phyloP scores from a whole-genome alignment of 2,113 vertebrate species.

The Syngnathoides biaculeatus region DNA sequence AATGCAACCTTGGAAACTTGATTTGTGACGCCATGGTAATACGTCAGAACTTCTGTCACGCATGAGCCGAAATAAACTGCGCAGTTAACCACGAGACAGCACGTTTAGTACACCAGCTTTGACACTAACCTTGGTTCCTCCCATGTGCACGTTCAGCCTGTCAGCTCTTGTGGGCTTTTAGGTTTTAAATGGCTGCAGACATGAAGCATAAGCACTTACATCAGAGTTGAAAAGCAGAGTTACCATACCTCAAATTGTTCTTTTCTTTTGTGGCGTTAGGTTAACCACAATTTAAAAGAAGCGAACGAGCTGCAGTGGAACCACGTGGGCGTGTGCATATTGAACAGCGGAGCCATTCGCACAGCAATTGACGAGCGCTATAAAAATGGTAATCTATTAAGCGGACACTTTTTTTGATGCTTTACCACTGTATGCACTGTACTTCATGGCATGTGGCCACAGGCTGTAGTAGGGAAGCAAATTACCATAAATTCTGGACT shows the following conservation, averaged over 20 bases:
- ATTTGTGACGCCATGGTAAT: constrained; percentile 91
- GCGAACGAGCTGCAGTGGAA: constrained; percentile 79
- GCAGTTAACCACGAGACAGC: not conserved
- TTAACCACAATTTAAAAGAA: constrained; percentile 78
- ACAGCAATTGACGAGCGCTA: constrained; percentile 77
- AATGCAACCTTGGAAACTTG: constrained; percentile 91
- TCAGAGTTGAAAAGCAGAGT: not conserved
- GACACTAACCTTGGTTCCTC: not conserved
- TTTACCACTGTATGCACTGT: not conserved
- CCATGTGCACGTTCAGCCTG: not conserved
- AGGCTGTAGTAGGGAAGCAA: no score
- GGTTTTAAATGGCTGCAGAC: not conserved
- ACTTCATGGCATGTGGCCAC: not conserved
- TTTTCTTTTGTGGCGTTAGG: constrained; percentile 58
- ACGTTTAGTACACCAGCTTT: not conserved
- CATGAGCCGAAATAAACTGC: not conserved
- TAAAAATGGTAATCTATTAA: constrained; percentile 72
- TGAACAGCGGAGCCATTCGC: constrained; percentile 83
- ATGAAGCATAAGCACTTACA: not conserved
- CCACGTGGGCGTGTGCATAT: constrained; percentile 83
- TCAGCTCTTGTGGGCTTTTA: not conserved
- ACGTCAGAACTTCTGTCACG: not conserved
- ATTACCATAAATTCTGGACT: no score
- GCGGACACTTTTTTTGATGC: not conserved
- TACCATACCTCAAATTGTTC: not conserved